Conservation (phyloP, 2,113 vertebrate genomes). For the Litocranius walleri region DNA sequence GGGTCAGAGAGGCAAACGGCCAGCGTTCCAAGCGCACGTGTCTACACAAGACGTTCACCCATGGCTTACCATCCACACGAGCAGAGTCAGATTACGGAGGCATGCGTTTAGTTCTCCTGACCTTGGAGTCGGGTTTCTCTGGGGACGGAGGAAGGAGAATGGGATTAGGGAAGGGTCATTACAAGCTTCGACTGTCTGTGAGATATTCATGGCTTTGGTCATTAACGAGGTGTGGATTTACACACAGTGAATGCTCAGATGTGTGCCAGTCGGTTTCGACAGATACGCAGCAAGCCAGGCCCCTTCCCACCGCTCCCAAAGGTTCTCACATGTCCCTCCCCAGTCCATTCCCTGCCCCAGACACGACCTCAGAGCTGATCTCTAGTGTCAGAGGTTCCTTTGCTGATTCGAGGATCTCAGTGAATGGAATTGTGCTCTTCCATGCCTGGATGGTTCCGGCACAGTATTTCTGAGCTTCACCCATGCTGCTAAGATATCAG, state of each 20-base stretch:
- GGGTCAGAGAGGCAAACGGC: accelerated
- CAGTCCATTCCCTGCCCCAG: background rate
- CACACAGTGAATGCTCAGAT: background rate
- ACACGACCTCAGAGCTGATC: background rate
- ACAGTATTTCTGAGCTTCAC: accelerated
- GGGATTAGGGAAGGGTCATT: too few relatives aligned
- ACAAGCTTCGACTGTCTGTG: too few relatives aligned
- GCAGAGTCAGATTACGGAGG: background rate
- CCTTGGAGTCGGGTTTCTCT: background rate
- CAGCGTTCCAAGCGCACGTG: accelerated
- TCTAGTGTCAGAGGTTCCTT: background rate
- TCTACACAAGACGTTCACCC: accelerated
- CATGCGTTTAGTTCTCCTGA: background rate
- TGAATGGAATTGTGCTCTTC: accelerated
- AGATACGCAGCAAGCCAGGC: background rate
- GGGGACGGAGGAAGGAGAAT: background rate
- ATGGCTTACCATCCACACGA: accelerated
- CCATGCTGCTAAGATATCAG: accelerated
- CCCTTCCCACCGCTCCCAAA: accelerated
- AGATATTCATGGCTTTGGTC: background rate
- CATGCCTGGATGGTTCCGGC: background rate
- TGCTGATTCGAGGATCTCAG: background rate
- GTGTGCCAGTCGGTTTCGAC: too few relatives aligned
- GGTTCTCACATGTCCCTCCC: background rate
- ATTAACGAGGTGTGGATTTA: background rate